phyloP scores from a whole-genome alignment of 1,140 invertebrate species.

The Anoplophora glabripennis region DNA sequence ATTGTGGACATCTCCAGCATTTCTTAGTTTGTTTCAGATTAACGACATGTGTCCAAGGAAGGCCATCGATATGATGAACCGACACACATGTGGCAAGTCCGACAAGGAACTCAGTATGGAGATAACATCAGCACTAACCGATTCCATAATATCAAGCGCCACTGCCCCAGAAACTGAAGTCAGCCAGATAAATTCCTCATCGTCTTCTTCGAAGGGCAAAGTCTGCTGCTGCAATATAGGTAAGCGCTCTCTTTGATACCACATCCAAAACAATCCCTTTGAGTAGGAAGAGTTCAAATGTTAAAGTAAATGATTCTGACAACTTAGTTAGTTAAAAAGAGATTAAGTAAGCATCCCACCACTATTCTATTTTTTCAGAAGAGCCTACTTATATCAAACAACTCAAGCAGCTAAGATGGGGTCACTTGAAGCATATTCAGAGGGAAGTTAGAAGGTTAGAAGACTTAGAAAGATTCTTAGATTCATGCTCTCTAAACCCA shows the following conservation, averaged over 20 bases:
- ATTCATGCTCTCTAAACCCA: constrained; percentile 25
- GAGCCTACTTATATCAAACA: constrained; percentile 38
- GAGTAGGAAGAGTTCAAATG: too few relatives aligned
- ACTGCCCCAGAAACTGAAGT: constrained; percentile 13
- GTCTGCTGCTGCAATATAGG: constrained; percentile 9
- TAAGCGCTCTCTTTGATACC: neutral
- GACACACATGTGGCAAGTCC: constrained; percentile 18
- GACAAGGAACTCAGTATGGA: constrained; percentile 35
- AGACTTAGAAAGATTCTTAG: constrained; percentile 49
- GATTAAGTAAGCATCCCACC: too few relatives aligned
- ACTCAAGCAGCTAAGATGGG: constrained; percentile 48
- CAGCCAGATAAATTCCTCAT: neutral
- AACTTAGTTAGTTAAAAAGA: too few relatives aligned
- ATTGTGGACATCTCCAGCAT: neutral
- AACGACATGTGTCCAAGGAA: constrained; percentile 30
- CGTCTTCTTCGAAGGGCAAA: constrained; percentile 8
- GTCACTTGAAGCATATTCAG: constrained; percentile 51
- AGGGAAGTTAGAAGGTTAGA: constrained; percentile 47
- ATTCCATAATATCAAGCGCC: constrained; percentile 30
- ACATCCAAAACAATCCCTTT: too few relatives aligned
- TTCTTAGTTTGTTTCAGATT: constrained; percentile 20
- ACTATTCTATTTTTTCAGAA: constrained; percentile 13
- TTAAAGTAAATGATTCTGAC: too few relatives aligned
- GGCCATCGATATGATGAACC: constrained; percentile 35
- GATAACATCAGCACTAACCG: constrained; percentile 32